Evolutionary conservation across 2,113 vertebrate species (phyloP).

Genomic region (Notarius lentiginosus): DNA sequence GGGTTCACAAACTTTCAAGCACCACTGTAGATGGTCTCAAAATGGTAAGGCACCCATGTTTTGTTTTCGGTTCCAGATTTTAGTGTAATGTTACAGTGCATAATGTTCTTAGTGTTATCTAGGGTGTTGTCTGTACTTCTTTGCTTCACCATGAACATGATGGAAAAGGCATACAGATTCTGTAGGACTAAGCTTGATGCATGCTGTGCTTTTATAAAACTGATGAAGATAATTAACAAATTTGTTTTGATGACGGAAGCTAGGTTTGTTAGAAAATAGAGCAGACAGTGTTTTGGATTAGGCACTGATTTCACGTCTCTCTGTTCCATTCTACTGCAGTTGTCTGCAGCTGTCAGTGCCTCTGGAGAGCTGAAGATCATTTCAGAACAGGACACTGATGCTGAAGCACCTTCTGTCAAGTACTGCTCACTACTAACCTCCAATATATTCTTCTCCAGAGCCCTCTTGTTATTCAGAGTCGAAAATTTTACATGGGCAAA

Average conservation of each 20-base stretch:
- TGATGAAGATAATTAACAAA: background rate
- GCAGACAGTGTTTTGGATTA: background rate
- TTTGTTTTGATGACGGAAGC: background rate
- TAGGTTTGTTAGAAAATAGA: background rate
- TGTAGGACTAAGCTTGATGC: background rate
- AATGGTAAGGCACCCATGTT: background rate
- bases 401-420: slow-evolving; percentile 68
- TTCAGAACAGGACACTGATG: slow-evolving; percentile 75
- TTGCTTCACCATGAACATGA: background rate
- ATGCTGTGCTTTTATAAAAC: background rate
- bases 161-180: background rate
- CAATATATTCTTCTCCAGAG: background rate
- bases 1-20: too few species aligned
- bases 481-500: background rate
- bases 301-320: slow-evolving; percentile 1
- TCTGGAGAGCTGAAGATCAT: slow-evolving; percentile 75
- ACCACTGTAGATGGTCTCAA: background rate
- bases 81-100: background rate
- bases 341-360: slow-evolving; percentile 74
- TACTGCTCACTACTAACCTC: slow-evolving; percentile 63
- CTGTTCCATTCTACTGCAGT: slow-evolving; percentile 67
- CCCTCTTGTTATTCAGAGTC: background rate
- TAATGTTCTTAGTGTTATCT: background rate
- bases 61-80: background rate
- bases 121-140: background rate